Base-by-base conservation (phyloP, 1,140 invertebrate genomes). In the Eumaeus atala region DNA sequence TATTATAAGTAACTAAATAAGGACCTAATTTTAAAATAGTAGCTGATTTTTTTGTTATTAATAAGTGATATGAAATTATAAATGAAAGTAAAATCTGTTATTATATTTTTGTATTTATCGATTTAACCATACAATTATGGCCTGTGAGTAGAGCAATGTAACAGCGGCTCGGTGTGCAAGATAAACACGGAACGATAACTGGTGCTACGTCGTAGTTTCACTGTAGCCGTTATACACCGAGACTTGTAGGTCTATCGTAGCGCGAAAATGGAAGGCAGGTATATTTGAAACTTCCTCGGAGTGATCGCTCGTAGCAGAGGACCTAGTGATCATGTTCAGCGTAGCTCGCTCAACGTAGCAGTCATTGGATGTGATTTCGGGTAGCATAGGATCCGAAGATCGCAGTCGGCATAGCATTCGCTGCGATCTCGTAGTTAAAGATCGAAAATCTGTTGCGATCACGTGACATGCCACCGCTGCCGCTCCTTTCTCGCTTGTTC, bases 401-500 rank as follows among this genome's bases (percentile, higher is more conserved):
- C 38, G 38, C 37, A 10, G 21, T 40, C 37, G 33, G 28, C 51
- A 37, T 51, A 36, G 33, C 18, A 33, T 11, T 36, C 51, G 36
- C 9, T 12, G 36, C 36, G 38, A 51, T 51, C 49, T 37, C 49
- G 49, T 51, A 51, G 49, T 35, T 36, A 17, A 17, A 51, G 49
- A 51, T 51, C 49, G 35, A 35, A 35, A 12, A 33, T 51, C 17
- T 33, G 17, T 38, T 34, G 42, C 51, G 50, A 44, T 60, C 48
- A 49, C 48, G 21, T 28, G 21, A 54, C 54, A 38, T 54, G 49
- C 63, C 62, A 60, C 64, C 58, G 62, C 50, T 54, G 60, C 58
- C 58, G 54, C 54, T 38, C 55, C 18, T 37, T 54, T 72, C 66
- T 72, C 66, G 75, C 80, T 82, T 79, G 81, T 76, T 82, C 74